Conservation (phyloP, 2,797 vertebrate genomes). For the Ciconia nigra region DNA sequence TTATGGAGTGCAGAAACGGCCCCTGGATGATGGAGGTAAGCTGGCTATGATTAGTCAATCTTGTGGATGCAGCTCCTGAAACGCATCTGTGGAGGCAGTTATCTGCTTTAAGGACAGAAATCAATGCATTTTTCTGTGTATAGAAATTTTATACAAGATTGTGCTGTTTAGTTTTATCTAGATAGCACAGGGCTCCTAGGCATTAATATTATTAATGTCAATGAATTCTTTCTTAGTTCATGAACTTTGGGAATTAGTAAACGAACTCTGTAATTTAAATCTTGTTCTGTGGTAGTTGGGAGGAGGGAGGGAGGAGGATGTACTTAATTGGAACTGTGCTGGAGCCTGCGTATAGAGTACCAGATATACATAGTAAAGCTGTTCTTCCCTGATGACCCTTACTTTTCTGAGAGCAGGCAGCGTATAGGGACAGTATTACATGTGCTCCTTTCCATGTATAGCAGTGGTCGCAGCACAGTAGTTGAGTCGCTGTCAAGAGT, state of each 20-base stretch:
- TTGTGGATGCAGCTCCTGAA: not conserved
- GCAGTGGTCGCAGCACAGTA: not conserved
- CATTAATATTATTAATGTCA: not conserved
- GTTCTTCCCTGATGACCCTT: not conserved
- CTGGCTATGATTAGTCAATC: not conserved
- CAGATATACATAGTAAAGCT: not conserved
- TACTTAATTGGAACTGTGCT: not conserved
- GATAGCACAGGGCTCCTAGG: not conserved
- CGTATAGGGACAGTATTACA: not conserved
- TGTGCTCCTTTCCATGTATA: not conserved
- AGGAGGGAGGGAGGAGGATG: not conserved
- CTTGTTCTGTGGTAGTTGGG: not conserved
- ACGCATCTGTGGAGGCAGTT: not conserved
- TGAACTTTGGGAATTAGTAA: not conserved
- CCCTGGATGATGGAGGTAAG: slow-evolving; percentile 95
- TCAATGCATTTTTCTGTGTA: not conserved
- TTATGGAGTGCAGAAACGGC: slow-evolving; percentile 91
- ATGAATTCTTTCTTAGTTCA: not conserved
- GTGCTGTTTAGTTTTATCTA: not conserved
- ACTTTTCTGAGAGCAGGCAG: not conserved
- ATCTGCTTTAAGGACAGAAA: not conserved
- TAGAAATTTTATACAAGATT: not conserved
- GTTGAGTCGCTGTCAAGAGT: not conserved
- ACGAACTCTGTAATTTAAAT: not conserved
- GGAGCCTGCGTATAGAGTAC: accelerated